Evolutionary conservation across 2,888 invertebrate genomes (phyloP).

Genomic region (Nephrotoma guestfalica): DNA sequence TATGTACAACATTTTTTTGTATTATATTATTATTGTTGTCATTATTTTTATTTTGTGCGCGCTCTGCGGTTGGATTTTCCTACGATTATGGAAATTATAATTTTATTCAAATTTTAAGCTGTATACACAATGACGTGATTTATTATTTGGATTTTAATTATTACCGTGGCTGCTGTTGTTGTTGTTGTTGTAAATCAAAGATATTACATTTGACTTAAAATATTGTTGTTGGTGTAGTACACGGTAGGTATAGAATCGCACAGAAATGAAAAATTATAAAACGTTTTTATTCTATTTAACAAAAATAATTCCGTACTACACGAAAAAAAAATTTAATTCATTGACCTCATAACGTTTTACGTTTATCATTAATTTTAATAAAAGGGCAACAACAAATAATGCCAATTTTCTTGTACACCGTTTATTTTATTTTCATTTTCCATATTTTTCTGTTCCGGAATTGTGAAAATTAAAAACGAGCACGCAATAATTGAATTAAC

Average conservation of each 20-base stretch:
- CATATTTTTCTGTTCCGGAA: not conserved
- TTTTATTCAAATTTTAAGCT: not conserved
- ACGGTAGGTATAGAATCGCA: not conserved
- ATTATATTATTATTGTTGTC: not conserved
- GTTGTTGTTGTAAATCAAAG: not conserved
- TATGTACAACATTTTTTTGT: not conserved
- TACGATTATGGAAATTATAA: not conserved
- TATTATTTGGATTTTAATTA: not conserved
- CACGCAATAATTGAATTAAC: not conserved
- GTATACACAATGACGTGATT: not conserved
- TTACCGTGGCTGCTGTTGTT: not conserved
- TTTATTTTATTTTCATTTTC: not conserved
- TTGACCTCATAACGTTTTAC: not conserved
- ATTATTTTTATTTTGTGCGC: not conserved
- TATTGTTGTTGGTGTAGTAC: not conserved
- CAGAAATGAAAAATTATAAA: not conserved
- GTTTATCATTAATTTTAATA: not conserved
- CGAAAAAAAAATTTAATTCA: not conserved
- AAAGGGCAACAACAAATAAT: not conserved
- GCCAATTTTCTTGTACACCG: not conserved
- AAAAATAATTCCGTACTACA: not conserved
- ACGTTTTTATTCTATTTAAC: not conserved
- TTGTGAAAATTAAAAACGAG: not conserved
- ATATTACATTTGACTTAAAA: not conserved
- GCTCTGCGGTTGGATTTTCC: not conserved